Base-by-base conservation (phyloP, 2,888 invertebrate species). In the Dicycla oo region DNA sequence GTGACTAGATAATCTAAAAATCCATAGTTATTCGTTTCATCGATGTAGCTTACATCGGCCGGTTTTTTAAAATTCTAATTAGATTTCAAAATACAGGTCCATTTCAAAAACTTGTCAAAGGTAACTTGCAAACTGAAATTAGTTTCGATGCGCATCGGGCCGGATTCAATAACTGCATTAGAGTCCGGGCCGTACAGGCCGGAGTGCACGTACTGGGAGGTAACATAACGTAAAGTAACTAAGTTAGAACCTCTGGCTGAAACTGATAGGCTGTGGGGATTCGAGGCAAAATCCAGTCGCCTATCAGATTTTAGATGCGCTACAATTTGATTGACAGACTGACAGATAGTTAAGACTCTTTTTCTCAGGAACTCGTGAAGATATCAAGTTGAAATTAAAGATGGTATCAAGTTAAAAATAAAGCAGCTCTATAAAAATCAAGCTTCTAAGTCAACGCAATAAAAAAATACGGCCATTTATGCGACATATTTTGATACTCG, bases 81-180 rank as follows among this genome's bases (percentile, higher is more conserved):
- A 20, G 5, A 1, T 47, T 56, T 47, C 4, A 0, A 49, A 40
- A 73, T n/a, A 26, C 64, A 40, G 8, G 5, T 72, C 20, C 30
- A 26, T 56, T 75, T 75, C 43, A 20, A 51, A 67, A 51, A 45
- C n/a, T n/a, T 38, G 23, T 38, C 67, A 67, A 66, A 57, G 34
- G 43, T 57, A 73, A 47, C 45, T 15, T 13, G 49, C 34, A 10
- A 45, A 34, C 11, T 0, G 26, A 23, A 58, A 67, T 75, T 75
- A 45, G 51, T 51, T 75, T 51, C 38, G n/a, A 38, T 13, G 13
- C 67, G 30, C 51, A 23, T 67, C 30, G 15, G 38, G 2, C 57
- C 26, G 57, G 67, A 45, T 38, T 20, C 26, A 15, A 15, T 73
- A 73, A 73, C 43, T 58, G 26, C 20, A 26, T 73, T 73, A 75